Evolutionary conservation across 2,888 invertebrate species (phyloP).

Genomic region (Andricus quercusramuli): DNA sequence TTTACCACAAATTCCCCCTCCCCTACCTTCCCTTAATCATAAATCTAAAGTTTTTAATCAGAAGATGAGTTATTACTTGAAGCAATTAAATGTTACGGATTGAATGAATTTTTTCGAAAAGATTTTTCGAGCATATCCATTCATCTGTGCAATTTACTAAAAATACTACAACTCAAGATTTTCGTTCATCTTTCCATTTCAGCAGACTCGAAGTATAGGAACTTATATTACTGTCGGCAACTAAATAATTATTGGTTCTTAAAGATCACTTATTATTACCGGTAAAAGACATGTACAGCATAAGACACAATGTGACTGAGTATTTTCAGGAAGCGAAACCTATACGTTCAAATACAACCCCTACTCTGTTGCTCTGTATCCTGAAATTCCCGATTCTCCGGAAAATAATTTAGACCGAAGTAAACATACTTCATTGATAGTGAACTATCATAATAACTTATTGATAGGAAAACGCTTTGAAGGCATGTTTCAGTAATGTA

Average conservation of each 20-base stretch:
- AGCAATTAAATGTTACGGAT: not conserved
- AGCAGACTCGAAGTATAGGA: not conserved
- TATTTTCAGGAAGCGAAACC: not conserved
- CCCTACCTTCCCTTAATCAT: conserved; percentile 17
- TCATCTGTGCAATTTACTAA: not conserved
- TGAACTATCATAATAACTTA: not conserved
- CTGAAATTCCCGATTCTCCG: not conserved
- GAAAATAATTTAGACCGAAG: not conserved
- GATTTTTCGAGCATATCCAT: not conserved
- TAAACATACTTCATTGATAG: not conserved
- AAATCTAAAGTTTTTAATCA: not conserved
- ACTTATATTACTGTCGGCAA: not conserved
- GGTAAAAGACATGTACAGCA: not conserved
- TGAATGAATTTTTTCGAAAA: not conserved
- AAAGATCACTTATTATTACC: not conserved
- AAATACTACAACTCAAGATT: not conserved
- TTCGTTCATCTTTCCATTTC: not conserved
- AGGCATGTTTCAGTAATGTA: not conserved
- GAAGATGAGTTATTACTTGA: not conserved
- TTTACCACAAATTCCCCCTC: conserved; percentile 39
- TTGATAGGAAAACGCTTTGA: not conserved
- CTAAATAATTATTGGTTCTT: not conserved
- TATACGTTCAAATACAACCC: not conserved
- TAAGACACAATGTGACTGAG: conserved; percentile 7
- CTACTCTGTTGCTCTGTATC: not conserved